A percentile compares a stretch with the other conserved stretches of the same genome.
phyloP scores from a whole-genome alignment of 2,113 vertebrate species.

The Furnarius figulus region DNA sequence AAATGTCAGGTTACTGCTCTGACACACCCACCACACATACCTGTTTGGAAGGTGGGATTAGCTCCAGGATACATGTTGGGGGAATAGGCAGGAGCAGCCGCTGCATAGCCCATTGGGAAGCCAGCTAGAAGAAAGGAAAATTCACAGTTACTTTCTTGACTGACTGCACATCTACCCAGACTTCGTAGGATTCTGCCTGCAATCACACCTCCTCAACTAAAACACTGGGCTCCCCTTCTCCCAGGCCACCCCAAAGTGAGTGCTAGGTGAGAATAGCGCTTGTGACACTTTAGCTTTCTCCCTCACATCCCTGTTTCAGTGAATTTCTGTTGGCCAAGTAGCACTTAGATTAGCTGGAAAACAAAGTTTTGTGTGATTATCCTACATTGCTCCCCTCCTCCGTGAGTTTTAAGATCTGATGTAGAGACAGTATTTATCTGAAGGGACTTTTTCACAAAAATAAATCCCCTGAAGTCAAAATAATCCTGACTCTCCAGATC shows the following conservation, averaged over 20 bases:
- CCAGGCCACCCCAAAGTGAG: not conserved
- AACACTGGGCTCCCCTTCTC: not conserved
- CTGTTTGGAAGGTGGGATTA: conserved; percentile 90
- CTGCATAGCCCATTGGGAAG: conserved; percentile 93
- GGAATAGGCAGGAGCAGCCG: conserved; percentile 91
- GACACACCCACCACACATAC: conserved; percentile 61
- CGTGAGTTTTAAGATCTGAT: fast-evolving
- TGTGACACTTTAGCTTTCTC: not conserved
- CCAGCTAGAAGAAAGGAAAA: conserved; percentile 77
- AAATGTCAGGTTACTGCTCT: not conserved
- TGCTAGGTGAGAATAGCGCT: not conserved
- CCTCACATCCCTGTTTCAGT: not conserved
- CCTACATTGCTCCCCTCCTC: fast-evolving
- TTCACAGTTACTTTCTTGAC: not conserved
- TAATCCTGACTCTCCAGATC: not conserved
- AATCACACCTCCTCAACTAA: not conserved
- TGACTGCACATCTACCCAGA: not conserved
- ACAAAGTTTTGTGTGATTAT: not conserved
- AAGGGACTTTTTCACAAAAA: not conserved
- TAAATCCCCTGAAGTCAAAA: not conserved
- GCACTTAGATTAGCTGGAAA: not conserved
- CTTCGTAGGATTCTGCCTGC: not conserved
- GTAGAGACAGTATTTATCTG: not conserved
- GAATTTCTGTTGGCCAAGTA: not conserved
- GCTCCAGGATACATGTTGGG: conserved; percentile 90